phyloP scores from a whole-genome alignment of 2,888 invertebrate species.

The Lasioglossum oenotherae region DNA sequence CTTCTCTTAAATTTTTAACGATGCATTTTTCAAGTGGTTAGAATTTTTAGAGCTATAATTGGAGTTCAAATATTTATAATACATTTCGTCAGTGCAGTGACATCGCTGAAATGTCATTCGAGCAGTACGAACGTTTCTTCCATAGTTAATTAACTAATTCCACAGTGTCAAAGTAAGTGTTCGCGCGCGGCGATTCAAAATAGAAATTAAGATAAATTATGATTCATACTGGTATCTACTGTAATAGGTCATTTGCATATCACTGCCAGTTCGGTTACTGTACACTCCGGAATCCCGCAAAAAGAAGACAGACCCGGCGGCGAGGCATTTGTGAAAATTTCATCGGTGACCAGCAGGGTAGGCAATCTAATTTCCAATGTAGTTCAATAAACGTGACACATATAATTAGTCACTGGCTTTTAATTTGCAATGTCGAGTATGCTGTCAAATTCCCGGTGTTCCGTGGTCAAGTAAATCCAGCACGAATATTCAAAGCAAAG shows the following conservation, averaged over 20 bases:
- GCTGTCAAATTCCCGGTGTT: not conserved
- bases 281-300: not conserved
- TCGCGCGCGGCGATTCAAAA: not conserved
- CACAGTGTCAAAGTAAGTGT: not conserved
- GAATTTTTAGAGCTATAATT: not conserved
- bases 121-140: not conserved
- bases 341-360: not conserved
- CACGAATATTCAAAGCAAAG: not conserved
- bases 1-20: not conserved
- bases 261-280: conserved; percentile 7
- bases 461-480: not conserved
- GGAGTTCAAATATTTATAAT: not conserved
- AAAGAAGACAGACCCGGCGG: not conserved
- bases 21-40: not conserved
- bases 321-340: conserved; percentile 1
- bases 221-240: conserved; percentile 22
- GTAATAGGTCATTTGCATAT: conserved; percentile 25
- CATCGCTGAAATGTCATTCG: not conserved
- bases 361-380: not conserved
- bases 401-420: not conserved
- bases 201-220: conserved; percentile 24
- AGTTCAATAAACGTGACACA: not conserved
- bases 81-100: not conserved
- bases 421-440: not conserved
- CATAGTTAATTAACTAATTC: not conserved